These are phyloP conservation scores for Dicaeum eximium DNA, from an alignment of 2,113 vertebrate species.

Conservation along the genomic window DNA sequence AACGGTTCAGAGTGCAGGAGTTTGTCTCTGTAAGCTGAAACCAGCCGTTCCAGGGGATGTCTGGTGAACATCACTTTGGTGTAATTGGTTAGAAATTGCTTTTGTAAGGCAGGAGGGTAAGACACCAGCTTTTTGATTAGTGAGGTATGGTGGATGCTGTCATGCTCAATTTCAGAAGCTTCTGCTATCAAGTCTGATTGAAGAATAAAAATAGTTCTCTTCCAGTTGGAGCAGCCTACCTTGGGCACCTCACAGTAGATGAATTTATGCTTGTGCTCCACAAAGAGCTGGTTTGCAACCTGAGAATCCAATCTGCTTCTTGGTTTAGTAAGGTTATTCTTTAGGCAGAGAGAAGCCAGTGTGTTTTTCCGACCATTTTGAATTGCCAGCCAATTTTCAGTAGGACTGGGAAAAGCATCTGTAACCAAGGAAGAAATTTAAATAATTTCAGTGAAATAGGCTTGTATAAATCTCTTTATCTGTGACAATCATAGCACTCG, in stretches of 20 bases:
- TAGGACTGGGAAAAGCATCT: neutral
- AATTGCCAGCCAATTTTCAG: slow-evolving; percentile 22
- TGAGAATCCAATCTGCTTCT: neutral
- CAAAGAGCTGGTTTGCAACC: slow-evolving; percentile 43
- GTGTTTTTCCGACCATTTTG: slow-evolving; percentile 27
- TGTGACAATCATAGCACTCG: neutral
- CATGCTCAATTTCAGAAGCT: slow-evolving; percentile 26
- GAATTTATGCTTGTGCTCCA: slow-evolving; percentile 59
- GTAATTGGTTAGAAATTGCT: slow-evolving; percentile 39
- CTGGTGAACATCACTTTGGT: slow-evolving; percentile 69
- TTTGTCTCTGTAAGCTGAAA: slow-evolving; percentile 72
- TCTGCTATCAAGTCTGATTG: neutral
- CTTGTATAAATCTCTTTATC: neutral
- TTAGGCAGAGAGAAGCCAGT: slow-evolving; percentile 23
- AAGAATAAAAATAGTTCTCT: slow-evolving; percentile 62
- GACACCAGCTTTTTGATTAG: slow-evolving; percentile 28
- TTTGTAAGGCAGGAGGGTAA: slow-evolving; percentile 5
- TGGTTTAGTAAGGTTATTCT: neutral
- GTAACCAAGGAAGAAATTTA: neutral
- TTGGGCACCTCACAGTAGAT: slow-evolving; percentile 72
- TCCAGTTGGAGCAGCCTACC: slow-evolving; percentile 72
- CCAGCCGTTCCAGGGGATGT: slow-evolving; percentile 65
- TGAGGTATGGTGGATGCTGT: neutral
- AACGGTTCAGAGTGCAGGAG: slow-evolving; percentile 48
- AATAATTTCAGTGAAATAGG: neutral